Conservation (phyloP, 1,140 invertebrate genomes). For the Lutraria rhynchaena region DNA sequence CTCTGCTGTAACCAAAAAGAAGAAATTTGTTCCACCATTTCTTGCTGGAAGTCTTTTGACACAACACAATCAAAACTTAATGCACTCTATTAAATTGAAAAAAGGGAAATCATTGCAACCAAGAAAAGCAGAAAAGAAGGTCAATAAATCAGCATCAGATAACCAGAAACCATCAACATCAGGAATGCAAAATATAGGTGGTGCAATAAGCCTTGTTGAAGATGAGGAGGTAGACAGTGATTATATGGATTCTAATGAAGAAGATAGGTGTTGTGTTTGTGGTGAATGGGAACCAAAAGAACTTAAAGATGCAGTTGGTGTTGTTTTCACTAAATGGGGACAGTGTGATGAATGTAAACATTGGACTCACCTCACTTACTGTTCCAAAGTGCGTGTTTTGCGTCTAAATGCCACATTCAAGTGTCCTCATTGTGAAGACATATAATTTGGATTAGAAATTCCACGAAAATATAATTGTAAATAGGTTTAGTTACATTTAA, state of each 20-base stretch:
- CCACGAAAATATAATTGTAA: no score
- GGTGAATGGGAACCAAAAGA: background rate
- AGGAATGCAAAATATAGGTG: no score
- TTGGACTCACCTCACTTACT: constrained; percentile 44
- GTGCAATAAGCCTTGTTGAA: background rate
- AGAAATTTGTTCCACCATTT: constrained; percentile 7
- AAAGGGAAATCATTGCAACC: background rate
- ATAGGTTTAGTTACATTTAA: no score
- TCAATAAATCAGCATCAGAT: background rate
- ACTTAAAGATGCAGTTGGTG: background rate
- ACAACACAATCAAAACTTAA: background rate
- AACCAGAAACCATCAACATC: constrained; percentile 19
- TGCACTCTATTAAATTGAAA: background rate
- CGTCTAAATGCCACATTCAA: constrained; percentile 8
- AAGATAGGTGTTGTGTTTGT: background rate
- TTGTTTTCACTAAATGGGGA: constrained; percentile 35
- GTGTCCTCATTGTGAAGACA: constrained; percentile 38
- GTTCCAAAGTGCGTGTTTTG: constrained; percentile 23
- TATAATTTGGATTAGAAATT: no score
- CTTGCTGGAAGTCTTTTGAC: constrained; percentile 10
- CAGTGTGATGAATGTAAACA: constrained; percentile 47
- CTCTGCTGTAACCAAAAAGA: background rate
- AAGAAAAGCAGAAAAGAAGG: background rate
- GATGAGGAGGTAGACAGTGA: background rate
- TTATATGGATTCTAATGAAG: background rate